phyloP scores from a whole-genome alignment of 2,797 vertebrate species.

The Euphonia xanthogaster region DNA sequence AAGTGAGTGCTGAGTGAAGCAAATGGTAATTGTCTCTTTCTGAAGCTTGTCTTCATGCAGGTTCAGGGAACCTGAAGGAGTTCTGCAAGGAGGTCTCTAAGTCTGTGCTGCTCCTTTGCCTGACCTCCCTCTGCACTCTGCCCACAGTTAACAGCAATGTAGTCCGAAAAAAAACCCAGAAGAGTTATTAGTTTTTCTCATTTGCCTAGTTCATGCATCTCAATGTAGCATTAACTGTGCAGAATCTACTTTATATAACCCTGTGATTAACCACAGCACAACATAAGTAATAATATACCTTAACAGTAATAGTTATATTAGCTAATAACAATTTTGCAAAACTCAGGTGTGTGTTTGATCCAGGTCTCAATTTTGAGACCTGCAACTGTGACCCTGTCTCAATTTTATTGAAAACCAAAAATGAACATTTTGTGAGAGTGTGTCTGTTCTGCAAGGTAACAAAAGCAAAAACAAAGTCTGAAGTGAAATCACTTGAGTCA shows the following conservation, averaged over 20 bases:
- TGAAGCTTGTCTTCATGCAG: not conserved
- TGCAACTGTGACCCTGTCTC: not conserved
- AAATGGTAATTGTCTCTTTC: not conserved
- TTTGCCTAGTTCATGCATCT: not conserved
- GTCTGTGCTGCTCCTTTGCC: not conserved
- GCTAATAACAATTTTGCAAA: not conserved
- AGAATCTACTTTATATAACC: not conserved
- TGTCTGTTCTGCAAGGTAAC: not conserved
- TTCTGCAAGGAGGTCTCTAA: not conserved
- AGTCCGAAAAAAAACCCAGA: not conserved
- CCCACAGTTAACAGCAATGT: not conserved
- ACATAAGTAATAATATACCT: not conserved
- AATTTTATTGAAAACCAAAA: not conserved
- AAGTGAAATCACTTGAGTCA: conserved; percentile 12
- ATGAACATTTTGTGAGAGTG: not conserved
- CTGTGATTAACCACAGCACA: not conserved
- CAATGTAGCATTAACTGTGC: not conserved
- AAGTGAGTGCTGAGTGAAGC: not conserved
- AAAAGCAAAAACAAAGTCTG: not conserved
- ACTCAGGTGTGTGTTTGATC: not conserved
- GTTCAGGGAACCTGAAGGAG: not conserved
- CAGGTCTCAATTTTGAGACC: not conserved
- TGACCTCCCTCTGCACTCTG: not conserved
- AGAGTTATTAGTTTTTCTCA: not conserved
- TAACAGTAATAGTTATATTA: not conserved